These are phyloP conservation scores for Leptinotarsa juncta DNA, from an alignment of 2,888 invertebrate genomes.

Conservation along the genomic window DNA sequence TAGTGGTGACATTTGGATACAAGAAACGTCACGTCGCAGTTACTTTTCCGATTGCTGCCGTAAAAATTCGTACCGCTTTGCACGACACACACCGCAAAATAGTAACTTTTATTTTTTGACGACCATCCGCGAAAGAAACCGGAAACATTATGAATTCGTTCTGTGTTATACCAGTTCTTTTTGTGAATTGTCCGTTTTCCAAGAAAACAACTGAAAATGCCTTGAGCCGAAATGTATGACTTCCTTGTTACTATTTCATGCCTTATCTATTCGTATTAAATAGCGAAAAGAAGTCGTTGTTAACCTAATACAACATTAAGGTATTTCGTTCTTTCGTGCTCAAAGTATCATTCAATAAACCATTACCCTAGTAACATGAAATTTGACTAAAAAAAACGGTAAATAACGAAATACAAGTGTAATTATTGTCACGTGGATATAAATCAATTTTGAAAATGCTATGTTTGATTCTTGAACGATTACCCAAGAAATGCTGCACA, in stretches of 20 bases:
- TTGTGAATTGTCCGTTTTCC: not conserved
- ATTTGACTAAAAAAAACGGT: too few relatives aligned
- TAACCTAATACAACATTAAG: too few relatives aligned
- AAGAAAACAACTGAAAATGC: conserved; percentile 2
- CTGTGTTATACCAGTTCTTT: not conserved
- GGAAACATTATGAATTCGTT: conserved; percentile 6
- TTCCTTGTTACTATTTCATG: not conserved
- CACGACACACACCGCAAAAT: not conserved
- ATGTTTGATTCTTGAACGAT: too few relatives aligned
- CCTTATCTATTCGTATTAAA: too few relatives aligned
- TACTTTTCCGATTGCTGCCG: conserved; percentile 3
- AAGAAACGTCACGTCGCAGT: conserved; percentile 12
- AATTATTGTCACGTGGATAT: too few relatives aligned
- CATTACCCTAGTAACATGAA: too few relatives aligned
- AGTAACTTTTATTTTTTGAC: conserved; percentile 9
- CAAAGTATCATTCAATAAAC: too few relatives aligned
- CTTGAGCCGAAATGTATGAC: not conserved
- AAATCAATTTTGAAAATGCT: too few relatives aligned
- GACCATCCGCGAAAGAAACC: conserved; percentile 3
- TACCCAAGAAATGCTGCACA: too few relatives aligned
- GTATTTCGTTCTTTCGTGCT: not conserved
- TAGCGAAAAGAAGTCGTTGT: too few relatives aligned
- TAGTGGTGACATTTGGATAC: not conserved
- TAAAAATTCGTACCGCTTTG: conserved; percentile 13
- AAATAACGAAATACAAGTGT: too few relatives aligned